phyloP scores from a whole-genome alignment of 2,888 invertebrate species.

The Amblyjoppa proteus region DNA sequence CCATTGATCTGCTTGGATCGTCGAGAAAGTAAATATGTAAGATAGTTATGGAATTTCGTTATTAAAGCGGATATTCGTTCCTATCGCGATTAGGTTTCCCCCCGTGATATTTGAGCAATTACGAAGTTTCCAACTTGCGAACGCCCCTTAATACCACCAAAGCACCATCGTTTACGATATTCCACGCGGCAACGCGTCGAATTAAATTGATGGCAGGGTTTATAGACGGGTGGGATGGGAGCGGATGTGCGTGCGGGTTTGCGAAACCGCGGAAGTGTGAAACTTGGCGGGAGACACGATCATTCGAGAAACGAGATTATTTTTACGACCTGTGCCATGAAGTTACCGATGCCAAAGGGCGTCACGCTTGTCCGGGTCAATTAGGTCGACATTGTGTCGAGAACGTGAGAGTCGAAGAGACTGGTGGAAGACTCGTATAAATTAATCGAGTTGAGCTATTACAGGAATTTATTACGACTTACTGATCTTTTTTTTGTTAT shows the following conservation, averaged over 20 bases:
- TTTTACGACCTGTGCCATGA: slow-evolving; percentile 7
- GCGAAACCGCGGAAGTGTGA: neutral
- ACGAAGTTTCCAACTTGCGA: too few relatives aligned
- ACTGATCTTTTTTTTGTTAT: neutral
- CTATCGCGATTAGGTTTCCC: too few relatives aligned
- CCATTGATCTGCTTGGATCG: too few relatives aligned
- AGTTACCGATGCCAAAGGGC: neutral
- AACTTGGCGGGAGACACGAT: slow-evolving; percentile 33
- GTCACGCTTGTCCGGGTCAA: neutral
- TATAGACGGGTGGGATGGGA: neutral
- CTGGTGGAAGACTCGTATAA: neutral
- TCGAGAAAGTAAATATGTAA: too few relatives aligned
- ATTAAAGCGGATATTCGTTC: too few relatives aligned
- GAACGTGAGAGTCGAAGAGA: neutral
- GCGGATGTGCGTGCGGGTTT: neutral
- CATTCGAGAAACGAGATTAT: slow-evolving; percentile 32
- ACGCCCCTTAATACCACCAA: neutral
- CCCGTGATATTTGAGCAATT: too few relatives aligned
- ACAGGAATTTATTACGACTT: slow-evolving; percentile 33
- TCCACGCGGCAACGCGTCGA: slow-evolving; percentile 3
- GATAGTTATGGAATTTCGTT: too few relatives aligned
- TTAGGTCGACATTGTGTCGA: slow-evolving; percentile 4
- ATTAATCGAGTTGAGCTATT: slow-evolving; percentile 11
- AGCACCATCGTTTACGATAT: neutral
- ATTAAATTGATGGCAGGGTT: slow-evolving; percentile 12